Evolutionary conservation across 2,888 invertebrate genomes (phyloP).

Genomic region (Drosophila colorata): DNA sequence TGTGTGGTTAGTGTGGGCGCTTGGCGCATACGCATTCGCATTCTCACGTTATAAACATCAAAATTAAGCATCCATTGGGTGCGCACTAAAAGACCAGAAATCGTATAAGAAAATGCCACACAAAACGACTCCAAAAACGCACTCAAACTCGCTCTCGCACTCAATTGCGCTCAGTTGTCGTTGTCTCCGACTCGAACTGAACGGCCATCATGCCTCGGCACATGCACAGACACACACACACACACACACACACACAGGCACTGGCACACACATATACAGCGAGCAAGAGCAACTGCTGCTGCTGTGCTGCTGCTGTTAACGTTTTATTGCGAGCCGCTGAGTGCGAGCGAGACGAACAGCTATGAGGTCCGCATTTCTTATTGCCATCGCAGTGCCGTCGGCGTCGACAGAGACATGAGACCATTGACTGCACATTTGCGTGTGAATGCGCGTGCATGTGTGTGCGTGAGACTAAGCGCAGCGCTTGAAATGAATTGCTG

Average conservation of each 20-base stretch:
- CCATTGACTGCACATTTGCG: slow-evolving; percentile 59
- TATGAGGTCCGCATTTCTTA: slow-evolving; percentile 70
- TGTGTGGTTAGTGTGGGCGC: slow-evolving; percentile 46
- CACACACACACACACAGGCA: slow-evolving; percentile 8
- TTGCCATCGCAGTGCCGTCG: slow-evolving; percentile 61
- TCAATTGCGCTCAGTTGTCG: slow-evolving; percentile 51
- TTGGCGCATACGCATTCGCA: slow-evolving; percentile 74
- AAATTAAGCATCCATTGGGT: slow-evolving; percentile 74
- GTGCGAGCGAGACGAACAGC: slow-evolving; percentile 66
- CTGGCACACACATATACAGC: slow-evolving; percentile 11
- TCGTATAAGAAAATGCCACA: slow-evolving; percentile 54
- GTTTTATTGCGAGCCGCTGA: slow-evolving; percentile 45
- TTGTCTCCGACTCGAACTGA: slow-evolving; percentile 33
- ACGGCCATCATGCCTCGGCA: slow-evolving; percentile 74
- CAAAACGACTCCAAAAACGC: slow-evolving; percentile 42
- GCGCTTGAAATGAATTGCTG: slow-evolving; percentile 80
- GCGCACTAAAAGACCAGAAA: slow-evolving; percentile 68
- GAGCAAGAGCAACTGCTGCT: slow-evolving; percentile 27
- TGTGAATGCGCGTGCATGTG: slow-evolving; percentile 31
- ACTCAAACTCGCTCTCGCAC: slow-evolving; percentile 61
- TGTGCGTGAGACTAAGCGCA: slow-evolving; percentile 58
- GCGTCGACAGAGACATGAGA: slow-evolving; percentile 55
- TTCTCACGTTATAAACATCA: slow-evolving; percentile 81
- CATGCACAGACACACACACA: slow-evolving; percentile 21
- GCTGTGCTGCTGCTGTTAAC: slow-evolving; percentile 36